Evolutionary conservation across 2,113 vertebrate species (phyloP), one percentile per base, ranked within the genome.

Genomic region (Ptilorrhoa leucosticta): DNA sequence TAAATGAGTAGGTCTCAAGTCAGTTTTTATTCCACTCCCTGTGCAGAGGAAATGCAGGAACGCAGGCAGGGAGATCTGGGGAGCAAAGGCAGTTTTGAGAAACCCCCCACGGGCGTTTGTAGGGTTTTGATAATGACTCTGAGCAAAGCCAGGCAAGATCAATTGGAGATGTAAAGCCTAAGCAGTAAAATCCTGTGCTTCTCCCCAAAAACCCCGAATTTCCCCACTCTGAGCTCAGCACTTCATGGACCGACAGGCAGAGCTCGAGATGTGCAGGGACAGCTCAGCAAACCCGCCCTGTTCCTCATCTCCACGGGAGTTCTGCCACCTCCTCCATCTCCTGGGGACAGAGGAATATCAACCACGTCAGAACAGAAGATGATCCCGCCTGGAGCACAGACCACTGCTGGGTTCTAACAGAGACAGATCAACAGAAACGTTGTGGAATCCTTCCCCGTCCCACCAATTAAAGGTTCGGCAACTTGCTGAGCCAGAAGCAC

Each of bases 151-250:
- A 42, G 50, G 58, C 0, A 0, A 69, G 71, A 83, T 79, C 66
- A 83, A 15, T 19, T 16, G 20, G 63, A 66, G 39, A 50, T 3
- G 45, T 5, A 42, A 57, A 76, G 33, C 63, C 72, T 23, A 53
- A 57, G 71, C 0, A 0, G 21, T 15, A n/a, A 69, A 83, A 80
- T 6, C 10, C 35, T n/a, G 10, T 0, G 1, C 39, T 53, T 61
- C 6, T 69, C 57, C 72, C 71, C n/a, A 7, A 40, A 64, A 37
- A n/a, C 1, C 5, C 3, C 20, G 15, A 45, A 30, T 15, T 2
- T 57, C 23, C 17, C 24, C 1, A 4, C 5, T 15, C 33, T 37
- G 57, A 71, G 83, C 45, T 18, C 56, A 51, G 48, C 65, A 15
- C 27, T n/a, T 57, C 8, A 5, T 4, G 24, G 31, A 5, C 11